Base-by-base conservation (phyloP, 30 jellyfish, hydroid and myxozoan species). In the Phacellophora camtschatica region DNA sequence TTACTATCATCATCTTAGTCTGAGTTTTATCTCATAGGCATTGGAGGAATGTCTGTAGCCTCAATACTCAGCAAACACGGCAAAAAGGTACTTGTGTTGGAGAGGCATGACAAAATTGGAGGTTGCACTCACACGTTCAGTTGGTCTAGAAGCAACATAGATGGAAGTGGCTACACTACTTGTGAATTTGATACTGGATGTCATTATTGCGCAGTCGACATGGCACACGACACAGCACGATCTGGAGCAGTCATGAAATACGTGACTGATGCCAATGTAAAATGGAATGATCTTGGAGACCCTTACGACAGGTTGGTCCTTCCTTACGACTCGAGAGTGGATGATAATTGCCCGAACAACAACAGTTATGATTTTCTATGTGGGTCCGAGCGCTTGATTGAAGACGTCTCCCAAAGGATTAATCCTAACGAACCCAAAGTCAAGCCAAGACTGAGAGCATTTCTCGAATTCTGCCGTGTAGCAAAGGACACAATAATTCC, bases 101-200 rank as follows among this genome's bases (percentile, higher is more conserved):
- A 88, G 63, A 43, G 89, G 35, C 97, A 88, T 72, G 97, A 88
- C 84, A 88, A 88, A 64, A 71, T 88, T 28, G 97, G 97, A 32
- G 97, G 97, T 19, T 88, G 97, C 69, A 88, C 97, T 3, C 97
- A 88, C 50, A 88, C 97, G 15, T 88, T 88, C 75, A 79, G 90
- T 27, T 88, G 97, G 97, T 88, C 97, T 12, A 70, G 88, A 48
- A 71, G 82, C 67, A 88, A 88, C 77, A 55, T 71, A 19, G 90
- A 80, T 36, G 97, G 90, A 16, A 58, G 86, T 30, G 97, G 97
- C 18, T 76, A 53, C 76, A 88, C 90, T 75, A 88, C 97, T 18
- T 88, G 97, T 62, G 97, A 88, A 69, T 88, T 88, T 76, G 97
- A 88, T 54, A 88, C 97, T 25, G 97, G 97, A 25, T 88, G 97